These are phyloP conservation scores for Mesocentrotus franciscanus DNA, from an alignment of 53 echinoderm and acorn worm genomes.

Conservation along the genomic window DNA sequence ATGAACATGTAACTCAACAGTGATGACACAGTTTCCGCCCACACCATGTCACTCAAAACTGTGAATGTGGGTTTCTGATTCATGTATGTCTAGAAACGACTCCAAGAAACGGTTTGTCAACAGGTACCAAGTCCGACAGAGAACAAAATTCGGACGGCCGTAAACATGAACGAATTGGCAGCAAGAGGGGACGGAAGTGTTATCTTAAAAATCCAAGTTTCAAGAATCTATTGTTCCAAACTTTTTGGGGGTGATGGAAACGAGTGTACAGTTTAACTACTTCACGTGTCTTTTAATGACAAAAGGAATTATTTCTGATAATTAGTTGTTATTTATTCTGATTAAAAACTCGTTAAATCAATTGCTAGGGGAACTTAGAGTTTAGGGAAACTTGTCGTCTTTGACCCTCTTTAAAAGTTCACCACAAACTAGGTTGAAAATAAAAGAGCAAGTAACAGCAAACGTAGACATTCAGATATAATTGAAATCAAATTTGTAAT, in stretches of 20 bases:
- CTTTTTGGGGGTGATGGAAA: background rate
- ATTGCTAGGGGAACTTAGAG: background rate
- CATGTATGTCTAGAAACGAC: background rate
- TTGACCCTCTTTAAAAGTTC: background rate
- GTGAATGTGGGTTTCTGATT: background rate
- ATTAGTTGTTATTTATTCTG: background rate
- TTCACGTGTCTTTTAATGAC: background rate
- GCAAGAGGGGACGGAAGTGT: background rate
- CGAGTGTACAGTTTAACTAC: background rate
- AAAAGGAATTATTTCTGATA: background rate
- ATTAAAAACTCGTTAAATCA: background rate
- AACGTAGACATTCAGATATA: background rate
- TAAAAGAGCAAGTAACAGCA: background rate
- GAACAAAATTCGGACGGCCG: background rate
- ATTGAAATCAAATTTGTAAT: conserved; percentile 4
- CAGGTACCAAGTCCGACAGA: conserved; percentile 12
- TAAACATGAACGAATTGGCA: background rate
- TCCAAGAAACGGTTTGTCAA: conserved; percentile 10
- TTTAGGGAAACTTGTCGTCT: background rate
- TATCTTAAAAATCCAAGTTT: background rate
- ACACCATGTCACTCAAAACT: conserved; percentile 13
- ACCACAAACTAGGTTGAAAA: background rate
- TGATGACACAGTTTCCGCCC: conserved; percentile 33
- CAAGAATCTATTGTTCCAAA: background rate
- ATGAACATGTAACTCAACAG: conserved; percentile 44